Evolutionary conservation across 2,888 invertebrate genomes (phyloP).

Genomic region (Folsomia candida): DNA sequence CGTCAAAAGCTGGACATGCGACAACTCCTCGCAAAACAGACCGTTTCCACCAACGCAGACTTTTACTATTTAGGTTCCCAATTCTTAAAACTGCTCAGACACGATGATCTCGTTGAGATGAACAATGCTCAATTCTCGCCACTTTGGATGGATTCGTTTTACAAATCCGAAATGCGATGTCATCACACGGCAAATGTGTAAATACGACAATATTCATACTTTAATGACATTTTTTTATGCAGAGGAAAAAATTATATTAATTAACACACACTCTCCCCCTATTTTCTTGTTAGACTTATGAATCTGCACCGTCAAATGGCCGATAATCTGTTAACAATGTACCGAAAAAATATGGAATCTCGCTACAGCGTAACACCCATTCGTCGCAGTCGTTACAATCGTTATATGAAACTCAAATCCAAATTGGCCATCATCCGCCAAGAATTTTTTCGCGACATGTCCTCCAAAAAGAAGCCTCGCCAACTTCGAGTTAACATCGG

Average conservation of each 20-base stretch:
- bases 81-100: constrained; percentile 39
- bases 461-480: no score
- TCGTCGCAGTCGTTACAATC: constrained; percentile 36
- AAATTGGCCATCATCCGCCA: constrained; percentile 37
- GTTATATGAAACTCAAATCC: constrained; percentile 37
- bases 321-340: constrained; percentile 32
- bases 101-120: constrained; percentile 43
- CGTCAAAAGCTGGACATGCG: constrained; percentile 46
- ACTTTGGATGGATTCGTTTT: constrained; percentile 39
- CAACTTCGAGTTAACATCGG: no score
- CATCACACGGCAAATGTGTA: constrained; percentile 39
- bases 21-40: constrained; percentile 37
- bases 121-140: constrained; percentile 37
- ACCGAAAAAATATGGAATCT: constrained; percentile 14
- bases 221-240: not conserved
- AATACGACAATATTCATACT: not conserved
- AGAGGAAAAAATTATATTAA: no score
- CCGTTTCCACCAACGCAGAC: constrained; percentile 28
- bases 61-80: constrained; percentile 38
- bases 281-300: constrained; percentile 31
- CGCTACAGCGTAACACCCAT: constrained; percentile 27
- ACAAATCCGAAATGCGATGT: constrained; percentile 27
- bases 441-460: constrained; percentile 26
- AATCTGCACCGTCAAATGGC: constrained; percentile 43
- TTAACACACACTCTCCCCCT: no score